Conservation (phyloP, 2,113 vertebrate genomes). For the Halichoerus grypus region DNA sequence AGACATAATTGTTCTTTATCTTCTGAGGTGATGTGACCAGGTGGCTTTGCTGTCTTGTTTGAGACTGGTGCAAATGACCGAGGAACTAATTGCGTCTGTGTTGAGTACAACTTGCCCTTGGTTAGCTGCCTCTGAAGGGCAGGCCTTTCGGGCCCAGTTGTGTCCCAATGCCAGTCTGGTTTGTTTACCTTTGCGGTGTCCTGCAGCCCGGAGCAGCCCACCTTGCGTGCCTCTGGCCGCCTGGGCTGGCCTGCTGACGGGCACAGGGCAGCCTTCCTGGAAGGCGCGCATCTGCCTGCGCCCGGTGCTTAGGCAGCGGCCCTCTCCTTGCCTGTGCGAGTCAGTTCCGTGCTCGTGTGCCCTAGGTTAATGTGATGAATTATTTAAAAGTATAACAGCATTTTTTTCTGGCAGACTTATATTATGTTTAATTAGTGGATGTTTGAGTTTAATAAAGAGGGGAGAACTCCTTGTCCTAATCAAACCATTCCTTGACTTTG, state of each 20-base stretch:
- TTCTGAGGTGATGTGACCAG: not conserved
- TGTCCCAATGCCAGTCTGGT: not conserved
- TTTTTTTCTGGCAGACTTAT: not conserved
- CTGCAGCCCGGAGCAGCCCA: not conserved
- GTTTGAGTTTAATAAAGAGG: slow-evolving; percentile 51
- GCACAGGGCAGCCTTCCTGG: not conserved
- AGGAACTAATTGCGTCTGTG: not conserved
- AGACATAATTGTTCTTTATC: not conserved
- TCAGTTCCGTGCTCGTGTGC: not conserved
- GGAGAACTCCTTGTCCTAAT: slow-evolving; percentile 14
- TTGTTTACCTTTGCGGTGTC: slow-evolving; percentile 36
- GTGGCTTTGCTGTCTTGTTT: not conserved
- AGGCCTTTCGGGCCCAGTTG: not conserved
- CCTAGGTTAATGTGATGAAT: not conserved
- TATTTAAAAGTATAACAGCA: not conserved
- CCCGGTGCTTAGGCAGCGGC: not conserved
- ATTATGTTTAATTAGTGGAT: slow-evolving; percentile 55
- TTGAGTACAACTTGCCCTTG: not conserved
- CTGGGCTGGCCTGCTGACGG: not conserved
- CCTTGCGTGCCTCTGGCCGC: not conserved
- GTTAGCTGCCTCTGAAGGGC: not conserved
- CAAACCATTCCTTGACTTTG: slow-evolving; percentile 33
- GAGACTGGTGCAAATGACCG: not conserved
- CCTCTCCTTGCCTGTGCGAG: not conserved
- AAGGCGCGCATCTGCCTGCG: not conserved